Evolutionary conservation across 2,113 vertebrate species (phyloP), one percentile per base, ranked within the genome.

Genomic region (Callopanchax toddi): DNA sequence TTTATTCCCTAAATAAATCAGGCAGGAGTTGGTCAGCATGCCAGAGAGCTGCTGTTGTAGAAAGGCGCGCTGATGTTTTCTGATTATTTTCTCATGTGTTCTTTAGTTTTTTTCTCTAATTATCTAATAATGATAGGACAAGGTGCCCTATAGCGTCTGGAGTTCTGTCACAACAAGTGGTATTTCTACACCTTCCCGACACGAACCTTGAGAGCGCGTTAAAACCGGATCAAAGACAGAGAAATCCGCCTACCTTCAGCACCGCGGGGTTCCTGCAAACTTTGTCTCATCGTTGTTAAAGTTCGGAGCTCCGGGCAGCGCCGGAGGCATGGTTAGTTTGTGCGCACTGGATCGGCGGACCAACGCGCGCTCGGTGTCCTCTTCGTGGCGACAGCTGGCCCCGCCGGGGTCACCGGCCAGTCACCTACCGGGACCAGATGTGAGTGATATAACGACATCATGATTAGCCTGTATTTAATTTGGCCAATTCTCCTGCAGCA

Each of bases 391-490:
- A 71, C 78, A 76, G 79, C 68, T 68, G 48, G 68, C 66, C 32
- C 59, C 6, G 49, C 56, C 22, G 66, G 71, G 52, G 81, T 40
- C 22, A 78, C 79, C 58, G n/a, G 85, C 70, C 78, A 83, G 65
- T 85, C 85, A 70, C 60, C 65, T 70, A 18, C 46, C 18, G 59
- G 36, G 74, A 79, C 76, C 89, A 91, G 86, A 91, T 89, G 89
- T 83, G 77, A 64, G 72, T 90, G 85, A 91, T 68, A 83, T 84
- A 90, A 87, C 85, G 56, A 64, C 58, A 48, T 21, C 85, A 86
- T 85, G 59, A 46, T 86, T 68, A 68, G 29, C 29, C 29, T 11
- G 29, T 56, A 65, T 69, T 88, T 82, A 84, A 89, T 87, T 86
- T 87, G 74, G 84, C 80, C 78, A 89, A 87, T 90, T 88, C 75